Conservation (phyloP, 64 coral and sea anemone genomes). For the Porites lutea region DNA sequence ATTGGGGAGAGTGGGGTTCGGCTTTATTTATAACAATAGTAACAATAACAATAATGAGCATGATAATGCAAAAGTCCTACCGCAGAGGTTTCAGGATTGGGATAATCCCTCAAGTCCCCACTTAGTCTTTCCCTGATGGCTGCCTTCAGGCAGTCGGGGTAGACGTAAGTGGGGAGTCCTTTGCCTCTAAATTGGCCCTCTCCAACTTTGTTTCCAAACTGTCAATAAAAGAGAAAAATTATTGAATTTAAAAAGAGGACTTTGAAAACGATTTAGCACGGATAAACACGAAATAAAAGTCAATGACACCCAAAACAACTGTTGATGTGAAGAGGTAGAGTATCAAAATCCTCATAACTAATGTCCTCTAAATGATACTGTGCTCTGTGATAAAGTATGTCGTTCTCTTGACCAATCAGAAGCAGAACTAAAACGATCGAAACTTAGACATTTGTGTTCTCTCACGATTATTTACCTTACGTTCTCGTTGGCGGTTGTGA, state of each 20-base stretch:
- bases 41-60: background rate
- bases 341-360: background rate
- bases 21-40: background rate
- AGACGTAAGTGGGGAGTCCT: background rate
- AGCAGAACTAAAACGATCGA: background rate
- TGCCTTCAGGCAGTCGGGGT: background rate
- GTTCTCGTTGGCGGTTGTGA: background rate
- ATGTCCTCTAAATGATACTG: constrained; percentile 2
- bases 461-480: background rate
- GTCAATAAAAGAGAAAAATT: background rate
- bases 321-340: background rate
- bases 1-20: background rate
- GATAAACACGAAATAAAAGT: background rate
- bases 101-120: constrained; percentile 15
- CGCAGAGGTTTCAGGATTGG: background rate
- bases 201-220: background rate
- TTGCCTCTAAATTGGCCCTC: constrained; percentile 7
- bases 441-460: background rate
- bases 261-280: background rate
- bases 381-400: background rate
- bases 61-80: constrained; percentile 2
- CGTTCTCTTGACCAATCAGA: background rate
- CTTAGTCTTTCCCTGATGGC: constrained; percentile 5
- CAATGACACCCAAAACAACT: background rate
- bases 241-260: background rate